Conservation (phyloP, 2,113 vertebrate species). For the Aythya baeri region DNA sequence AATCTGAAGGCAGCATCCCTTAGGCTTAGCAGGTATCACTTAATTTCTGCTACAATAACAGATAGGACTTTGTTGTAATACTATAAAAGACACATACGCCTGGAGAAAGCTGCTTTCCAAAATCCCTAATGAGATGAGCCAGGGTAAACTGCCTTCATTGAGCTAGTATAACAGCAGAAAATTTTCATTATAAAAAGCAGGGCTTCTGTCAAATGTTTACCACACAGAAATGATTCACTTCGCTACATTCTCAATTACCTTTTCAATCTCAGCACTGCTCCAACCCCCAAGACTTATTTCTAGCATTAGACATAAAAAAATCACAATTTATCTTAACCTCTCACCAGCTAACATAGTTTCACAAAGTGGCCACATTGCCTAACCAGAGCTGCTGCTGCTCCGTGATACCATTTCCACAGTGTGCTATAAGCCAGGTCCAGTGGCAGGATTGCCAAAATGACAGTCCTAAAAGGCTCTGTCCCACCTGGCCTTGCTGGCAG, state of each 20-base stretch:
- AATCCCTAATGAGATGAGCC: neutral
- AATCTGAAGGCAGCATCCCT: neutral
- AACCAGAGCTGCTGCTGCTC: neutral
- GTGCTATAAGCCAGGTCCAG: neutral
- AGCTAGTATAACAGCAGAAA: neutral
- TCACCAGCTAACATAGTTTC: neutral
- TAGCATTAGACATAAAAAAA: neutral
- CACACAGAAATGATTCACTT: neutral
- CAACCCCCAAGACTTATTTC: neutral
- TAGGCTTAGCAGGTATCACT: neutral
- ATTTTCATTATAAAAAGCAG: neutral
- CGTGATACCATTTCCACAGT: neutral
- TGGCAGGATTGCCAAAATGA: neutral
- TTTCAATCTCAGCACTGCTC: neutral
- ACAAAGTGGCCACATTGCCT: neutral
- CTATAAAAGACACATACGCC: neutral
- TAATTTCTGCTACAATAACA: neutral
- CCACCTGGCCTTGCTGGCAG: neutral
- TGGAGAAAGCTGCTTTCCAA: neutral
- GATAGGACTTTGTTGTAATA: neutral
- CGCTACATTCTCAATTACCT: neutral
- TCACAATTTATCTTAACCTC: neutral
- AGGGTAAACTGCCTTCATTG: neutral
- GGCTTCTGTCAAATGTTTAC: neutral
- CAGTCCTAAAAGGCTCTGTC: rapidly evolving